Conservation (phyloP, 2,113 vertebrate genomes). For the Scomber scombrus region DNA sequence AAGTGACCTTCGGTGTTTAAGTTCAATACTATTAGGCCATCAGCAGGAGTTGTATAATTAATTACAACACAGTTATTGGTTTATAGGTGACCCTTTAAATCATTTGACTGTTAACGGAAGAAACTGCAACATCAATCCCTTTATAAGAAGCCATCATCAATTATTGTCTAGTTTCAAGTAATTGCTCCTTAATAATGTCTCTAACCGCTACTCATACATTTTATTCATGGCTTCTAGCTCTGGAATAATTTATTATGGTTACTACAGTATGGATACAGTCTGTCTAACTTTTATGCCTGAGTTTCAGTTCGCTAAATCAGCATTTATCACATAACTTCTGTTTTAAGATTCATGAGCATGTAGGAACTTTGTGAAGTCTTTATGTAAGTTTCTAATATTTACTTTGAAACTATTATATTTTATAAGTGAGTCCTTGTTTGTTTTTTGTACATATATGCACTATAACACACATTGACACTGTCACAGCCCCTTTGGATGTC, state of each 20-base stretch:
- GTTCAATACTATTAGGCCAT: background rate
- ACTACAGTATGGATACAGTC: background rate
- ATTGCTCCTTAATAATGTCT: conserved; percentile 58
- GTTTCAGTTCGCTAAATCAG: background rate
- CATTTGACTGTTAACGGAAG: conserved; percentile 29
- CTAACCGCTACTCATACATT: conserved; percentile 42
- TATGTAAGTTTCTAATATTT: background rate
- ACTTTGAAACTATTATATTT: background rate
- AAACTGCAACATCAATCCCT: conserved; percentile 37
- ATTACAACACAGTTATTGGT: conserved; percentile 43
- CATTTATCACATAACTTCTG: background rate
- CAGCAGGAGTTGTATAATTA: conserved; percentile 38
- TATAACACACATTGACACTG: too few relatives aligned
- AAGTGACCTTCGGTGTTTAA: conserved; percentile 17
- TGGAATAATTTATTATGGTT: conserved; percentile 34
- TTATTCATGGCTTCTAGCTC: conserved; percentile 37
- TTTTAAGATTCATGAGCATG: background rate
- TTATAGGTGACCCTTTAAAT: conserved; percentile 57
- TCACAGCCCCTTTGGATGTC: too few relatives aligned
- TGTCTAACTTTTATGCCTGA: background rate
- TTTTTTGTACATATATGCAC: too few relatives aligned
- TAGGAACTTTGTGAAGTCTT: background rate
- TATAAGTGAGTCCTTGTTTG: too few relatives aligned
- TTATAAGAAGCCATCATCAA: conserved; percentile 38
- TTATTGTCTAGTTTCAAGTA: conserved; percentile 55